Evolutionary conservation across 2,888 invertebrate genomes (phyloP).

Genomic region (Stictocephala bisonia): DNA sequence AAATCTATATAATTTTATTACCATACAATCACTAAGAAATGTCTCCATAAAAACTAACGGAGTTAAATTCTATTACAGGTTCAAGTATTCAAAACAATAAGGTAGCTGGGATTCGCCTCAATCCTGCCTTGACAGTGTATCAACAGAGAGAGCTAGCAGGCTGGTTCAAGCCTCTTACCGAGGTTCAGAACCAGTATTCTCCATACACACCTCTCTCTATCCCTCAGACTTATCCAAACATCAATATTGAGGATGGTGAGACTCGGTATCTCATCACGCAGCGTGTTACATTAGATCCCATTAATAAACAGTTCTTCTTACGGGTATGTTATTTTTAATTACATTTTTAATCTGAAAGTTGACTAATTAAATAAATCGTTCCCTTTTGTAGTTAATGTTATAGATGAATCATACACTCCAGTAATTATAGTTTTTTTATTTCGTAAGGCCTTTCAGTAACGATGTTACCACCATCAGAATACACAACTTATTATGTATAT

Average conservation of each 20-base stretch:
- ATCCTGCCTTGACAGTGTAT: conserved; percentile 84
- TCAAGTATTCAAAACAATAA: conserved; percentile 85
- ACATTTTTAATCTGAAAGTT: not conserved
- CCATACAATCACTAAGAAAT: too few relatives aligned
- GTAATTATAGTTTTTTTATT: too few relatives aligned
- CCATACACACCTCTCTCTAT: conserved; percentile 80
- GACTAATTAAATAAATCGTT: too few relatives aligned
- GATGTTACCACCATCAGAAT: too few relatives aligned
- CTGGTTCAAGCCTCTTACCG: conserved; percentile 83
- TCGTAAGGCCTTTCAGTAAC: too few relatives aligned
- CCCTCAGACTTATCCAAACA: conserved; percentile 67
- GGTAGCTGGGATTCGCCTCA: conserved; percentile 90
- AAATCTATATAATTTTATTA: too few relatives aligned
- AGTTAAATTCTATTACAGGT: conserved; percentile 66
- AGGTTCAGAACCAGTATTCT: conserved; percentile 74
- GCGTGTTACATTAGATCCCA: conserved; percentile 70
- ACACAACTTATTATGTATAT: too few relatives aligned
- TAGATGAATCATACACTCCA: too few relatives aligned
- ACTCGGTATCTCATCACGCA: conserved; percentile 84
- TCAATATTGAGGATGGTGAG: conserved; percentile 69
- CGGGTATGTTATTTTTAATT: conserved; percentile 60
- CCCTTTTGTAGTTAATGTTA: not conserved
- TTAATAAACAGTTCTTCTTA: conserved; percentile 62
- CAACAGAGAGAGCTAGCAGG: conserved; percentile 93
- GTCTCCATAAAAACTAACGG: too few relatives aligned